These are phyloP conservation scores for Lycophotia porphyrea DNA, from an alignment of 2,888 invertebrate species.

Conservation along the genomic window DNA sequence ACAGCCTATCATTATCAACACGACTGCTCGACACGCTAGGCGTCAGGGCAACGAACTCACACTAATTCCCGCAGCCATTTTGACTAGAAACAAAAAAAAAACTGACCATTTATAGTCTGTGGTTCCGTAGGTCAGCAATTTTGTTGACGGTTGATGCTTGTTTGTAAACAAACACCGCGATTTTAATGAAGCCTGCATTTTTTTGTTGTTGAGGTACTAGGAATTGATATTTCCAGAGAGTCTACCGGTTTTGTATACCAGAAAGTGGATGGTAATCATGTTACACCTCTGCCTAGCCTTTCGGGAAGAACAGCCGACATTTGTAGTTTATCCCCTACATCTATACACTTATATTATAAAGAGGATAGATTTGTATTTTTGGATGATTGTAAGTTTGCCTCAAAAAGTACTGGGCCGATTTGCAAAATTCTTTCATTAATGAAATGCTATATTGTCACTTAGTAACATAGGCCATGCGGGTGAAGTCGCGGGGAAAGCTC, in stretches of 20 bases:
- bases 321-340: neutral
- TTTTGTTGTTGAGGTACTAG: neutral
- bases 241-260: neutral
- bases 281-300: neutral
- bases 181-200: neutral
- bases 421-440: no score
- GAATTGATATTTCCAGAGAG: neutral
- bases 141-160: slow-evolving; percentile 6
- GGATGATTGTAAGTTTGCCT: no score
- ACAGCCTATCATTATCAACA: slow-evolving; percentile 55
- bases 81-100: slow-evolving; percentile 70
- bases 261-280: neutral
- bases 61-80: slow-evolving; percentile 73
- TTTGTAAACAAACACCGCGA: slow-evolving; percentile 34
- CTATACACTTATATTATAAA: no score
- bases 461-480: no score
- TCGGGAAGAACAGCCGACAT: neutral
- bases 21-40: slow-evolving; percentile 62
- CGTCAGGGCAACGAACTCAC: slow-evolving; percentile 52
- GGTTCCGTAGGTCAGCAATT: slow-evolving; percentile 48
- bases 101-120: slow-evolving; percentile 29
- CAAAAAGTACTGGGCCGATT: no score
- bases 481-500: no score
- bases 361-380: no score
- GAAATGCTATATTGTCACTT: no score